Base-by-base conservation (phyloP, 2,888 invertebrate species). In the Toxonevra muliebris region DNA sequence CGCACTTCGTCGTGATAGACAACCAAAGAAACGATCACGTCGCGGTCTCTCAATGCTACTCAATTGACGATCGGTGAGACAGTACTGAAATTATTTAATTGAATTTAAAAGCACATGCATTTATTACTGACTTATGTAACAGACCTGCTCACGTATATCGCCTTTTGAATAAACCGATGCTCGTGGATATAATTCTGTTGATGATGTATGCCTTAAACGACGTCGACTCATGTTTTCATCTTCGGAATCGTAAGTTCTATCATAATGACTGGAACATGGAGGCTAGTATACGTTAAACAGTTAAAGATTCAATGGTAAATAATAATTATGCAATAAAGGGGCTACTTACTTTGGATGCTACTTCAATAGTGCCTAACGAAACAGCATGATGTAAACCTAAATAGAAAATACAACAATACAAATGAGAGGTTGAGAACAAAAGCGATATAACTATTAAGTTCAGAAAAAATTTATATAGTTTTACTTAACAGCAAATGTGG, bases 51-150 rank as follows among this genome's bases (percentile, higher is more conserved):
- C 94, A 80, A 95, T 89, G 65, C 82, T 84, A 82, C 93, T 93
- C 84, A 96, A 87, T 85, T 95, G 95, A 82, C 95, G 91, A 86
- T 93, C 93, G 83, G 92, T 95, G 87, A 96, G 94, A 87, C 96
- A 96, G 87, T 96, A 96, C 87, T 85, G 52, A n/a, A 69, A 59
- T 52, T 8, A 15, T 20, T 61, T 17, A 40, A n/a, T 10, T 50
- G 3, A 61, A 10, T 58, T 2, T 5, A 7, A 20, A 50, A 15
- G 52, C 20, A 13, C 40, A 20, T 12, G 17, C 19, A 42, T n/a
- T 7, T 15, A 10, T 10, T 15, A 10, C 5, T 48, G 1, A 5
- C 1, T 48, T 8, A 15, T 48, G 11, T 48, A n/a, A 17, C 68
- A 75, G 65, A 85, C 85, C 81, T 96, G 96, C 83, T 96, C 96